These are phyloP conservation scores for Brachionichthys hirsutus DNA, from an alignment of 2,113 vertebrate genomes.

Conservation along the genomic window DNA sequence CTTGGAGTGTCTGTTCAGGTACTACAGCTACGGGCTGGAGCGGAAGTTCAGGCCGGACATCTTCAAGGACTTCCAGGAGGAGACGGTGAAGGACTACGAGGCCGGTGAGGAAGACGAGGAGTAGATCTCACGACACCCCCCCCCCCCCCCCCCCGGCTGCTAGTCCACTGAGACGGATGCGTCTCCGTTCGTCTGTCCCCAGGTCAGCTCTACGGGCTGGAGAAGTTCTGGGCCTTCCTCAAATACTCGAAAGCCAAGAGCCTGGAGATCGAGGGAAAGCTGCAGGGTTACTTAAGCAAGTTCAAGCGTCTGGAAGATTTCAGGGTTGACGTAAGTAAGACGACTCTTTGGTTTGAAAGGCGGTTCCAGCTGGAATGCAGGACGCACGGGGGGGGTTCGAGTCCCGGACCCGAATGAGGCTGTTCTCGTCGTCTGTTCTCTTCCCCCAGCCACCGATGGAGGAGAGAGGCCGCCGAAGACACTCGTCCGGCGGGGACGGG, in stretches of 20 bases:
- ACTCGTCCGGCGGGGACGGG: constrained; percentile 83
- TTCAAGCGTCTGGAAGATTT: constrained; percentile 98
- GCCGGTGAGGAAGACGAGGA: constrained; percentile 77
- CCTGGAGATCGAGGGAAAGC: constrained; percentile 92
- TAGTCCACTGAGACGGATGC: not conserved
- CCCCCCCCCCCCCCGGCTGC: not conserved
- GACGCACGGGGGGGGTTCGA: too few relatives aligned
- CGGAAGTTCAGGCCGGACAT: constrained; percentile 96
- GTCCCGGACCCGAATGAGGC: too few relatives aligned
- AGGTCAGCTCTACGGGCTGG: constrained; percentile 98
- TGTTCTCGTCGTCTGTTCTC: not conserved
- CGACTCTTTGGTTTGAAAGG: not conserved
- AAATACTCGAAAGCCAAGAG: constrained; percentile 99
- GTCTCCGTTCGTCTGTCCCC: not conserved
- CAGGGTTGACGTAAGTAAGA: constrained; percentile 90
- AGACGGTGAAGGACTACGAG: constrained; percentile 95
- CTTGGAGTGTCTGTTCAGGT: constrained; percentile 99
- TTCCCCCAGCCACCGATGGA: constrained; percentile 91
- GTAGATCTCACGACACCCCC: too few relatives aligned
- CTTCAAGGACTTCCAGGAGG: constrained; percentile 98
- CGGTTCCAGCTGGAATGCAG: too few relatives aligned
- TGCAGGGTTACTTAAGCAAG: constrained; percentile 93
- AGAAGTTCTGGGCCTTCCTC: constrained; percentile 99
- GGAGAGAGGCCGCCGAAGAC: constrained; percentile 89
- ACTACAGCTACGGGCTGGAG: constrained; percentile 97